phyloP scores from a whole-genome alignment of 2,888 invertebrate species.

The Lithophane ornitopus region DNA sequence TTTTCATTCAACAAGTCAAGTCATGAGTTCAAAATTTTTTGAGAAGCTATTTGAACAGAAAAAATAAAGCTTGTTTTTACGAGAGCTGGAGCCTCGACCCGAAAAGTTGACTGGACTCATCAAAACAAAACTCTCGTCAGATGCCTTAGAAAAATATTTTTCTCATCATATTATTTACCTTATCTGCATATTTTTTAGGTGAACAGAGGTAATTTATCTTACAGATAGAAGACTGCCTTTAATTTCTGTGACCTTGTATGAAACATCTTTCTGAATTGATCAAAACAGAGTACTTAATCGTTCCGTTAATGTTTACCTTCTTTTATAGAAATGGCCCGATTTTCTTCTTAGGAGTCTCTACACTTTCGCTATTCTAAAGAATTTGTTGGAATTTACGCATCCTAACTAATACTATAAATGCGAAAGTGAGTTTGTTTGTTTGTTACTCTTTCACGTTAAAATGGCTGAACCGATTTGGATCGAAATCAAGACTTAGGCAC shows the following conservation, averaged over 20 bases:
- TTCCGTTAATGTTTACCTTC: neutral
- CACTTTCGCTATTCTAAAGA: neutral
- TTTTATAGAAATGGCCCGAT: neutral
- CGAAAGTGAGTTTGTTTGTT: too few species aligned
- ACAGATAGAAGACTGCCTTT: neutral
- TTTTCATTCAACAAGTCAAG: neutral
- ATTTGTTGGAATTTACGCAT: neutral
- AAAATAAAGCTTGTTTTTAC: conserved; percentile 43
- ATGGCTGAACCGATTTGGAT: too few species aligned
- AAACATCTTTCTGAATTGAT: neutral
- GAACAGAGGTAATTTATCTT: conserved; percentile 1
- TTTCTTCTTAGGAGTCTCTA: neutral
- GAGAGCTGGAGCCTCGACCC: conserved; percentile 38
- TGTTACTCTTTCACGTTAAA: too few species aligned
- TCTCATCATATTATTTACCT: conserved; percentile 24
- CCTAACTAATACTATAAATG: neutral
- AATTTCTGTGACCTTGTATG: neutral
- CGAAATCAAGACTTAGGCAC: too few species aligned
- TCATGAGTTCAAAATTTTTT: neutral
- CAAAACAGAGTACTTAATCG: neutral
- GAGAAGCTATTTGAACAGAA: conserved; percentile 15
- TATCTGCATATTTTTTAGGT: conserved; percentile 31
- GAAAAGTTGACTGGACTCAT: conserved; percentile 40
- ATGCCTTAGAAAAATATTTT: conserved; percentile 49
- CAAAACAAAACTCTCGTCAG: conserved; percentile 40